phyloP scores from a whole-genome alignment of 2,888 invertebrate genomes.

The Pomacea canaliculata region DNA sequence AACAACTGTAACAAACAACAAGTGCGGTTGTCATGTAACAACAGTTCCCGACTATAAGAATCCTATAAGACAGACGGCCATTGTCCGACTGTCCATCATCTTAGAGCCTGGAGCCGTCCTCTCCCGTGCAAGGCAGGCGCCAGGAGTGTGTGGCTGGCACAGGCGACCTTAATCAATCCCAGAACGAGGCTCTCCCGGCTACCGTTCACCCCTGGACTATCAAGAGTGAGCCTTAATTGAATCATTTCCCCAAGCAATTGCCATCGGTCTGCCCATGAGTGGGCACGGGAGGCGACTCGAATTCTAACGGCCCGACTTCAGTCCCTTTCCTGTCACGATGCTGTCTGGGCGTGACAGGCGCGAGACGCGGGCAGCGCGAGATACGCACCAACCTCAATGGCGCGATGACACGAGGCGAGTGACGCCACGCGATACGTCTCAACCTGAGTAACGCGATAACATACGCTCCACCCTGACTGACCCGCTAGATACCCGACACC shows the following conservation, averaged over 20 bases:
- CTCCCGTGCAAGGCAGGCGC: background rate
- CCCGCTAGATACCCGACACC: too few relatives aligned
- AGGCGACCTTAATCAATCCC: conserved; percentile 32
- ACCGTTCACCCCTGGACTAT: conserved; percentile 34
- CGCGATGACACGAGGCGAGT: too few relatives aligned
- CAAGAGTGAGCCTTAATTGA: conserved; percentile 37
- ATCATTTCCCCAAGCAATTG: conserved; percentile 37
- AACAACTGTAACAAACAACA: too few relatives aligned
- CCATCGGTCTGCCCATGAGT: conserved; percentile 17
- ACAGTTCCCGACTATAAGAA: too few relatives aligned
- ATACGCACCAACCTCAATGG: too few relatives aligned
- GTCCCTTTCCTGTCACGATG: background rate
- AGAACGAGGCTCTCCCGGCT: conserved; percentile 31
- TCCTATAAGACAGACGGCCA: too few relatives aligned
- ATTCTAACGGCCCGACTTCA: background rate
- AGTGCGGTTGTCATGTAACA: too few relatives aligned
- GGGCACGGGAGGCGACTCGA: conserved; percentile 4
- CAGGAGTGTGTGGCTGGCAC: conserved; percentile 6
- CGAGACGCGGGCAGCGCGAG: too few relatives aligned
- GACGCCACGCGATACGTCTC: too few relatives aligned
- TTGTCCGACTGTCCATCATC: too few relatives aligned
- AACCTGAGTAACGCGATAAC: too few relatives aligned
- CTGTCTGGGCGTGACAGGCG: background rate
- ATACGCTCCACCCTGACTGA: too few relatives aligned
- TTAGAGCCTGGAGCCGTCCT: background rate